A percentile compares a stretch with the other conserved stretches of the same genome.
Evolutionary conservation across 2,888 invertebrate genomes (phyloP).

Genomic region (Amphipyra berbera): DNA sequence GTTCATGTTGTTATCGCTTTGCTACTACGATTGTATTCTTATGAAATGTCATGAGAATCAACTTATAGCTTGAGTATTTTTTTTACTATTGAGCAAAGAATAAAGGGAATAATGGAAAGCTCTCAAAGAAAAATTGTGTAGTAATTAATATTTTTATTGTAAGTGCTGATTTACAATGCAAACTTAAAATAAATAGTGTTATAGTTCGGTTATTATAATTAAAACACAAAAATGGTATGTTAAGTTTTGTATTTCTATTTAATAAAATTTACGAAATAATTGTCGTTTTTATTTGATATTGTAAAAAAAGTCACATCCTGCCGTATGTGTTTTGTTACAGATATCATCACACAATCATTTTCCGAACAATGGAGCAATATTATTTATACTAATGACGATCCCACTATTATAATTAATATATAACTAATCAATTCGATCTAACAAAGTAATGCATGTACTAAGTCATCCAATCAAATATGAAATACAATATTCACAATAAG

Average conservation of each 20-base stretch:
- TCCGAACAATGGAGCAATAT: constrained; percentile 10
- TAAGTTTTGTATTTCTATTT: constrained; percentile 25
- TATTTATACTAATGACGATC: constrained; percentile 11
- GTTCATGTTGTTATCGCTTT: no score
- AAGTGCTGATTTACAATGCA: constrained; percentile 39
- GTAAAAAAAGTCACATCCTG: constrained; percentile 4
- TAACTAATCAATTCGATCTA: constrained; percentile 32
- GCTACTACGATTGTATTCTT: no score
- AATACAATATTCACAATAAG: constrained; percentile 10
- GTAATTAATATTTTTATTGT: constrained; percentile 12
- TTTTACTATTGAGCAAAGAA: not conserved
- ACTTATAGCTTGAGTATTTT: not conserved
- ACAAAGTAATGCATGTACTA: constrained; percentile 27
- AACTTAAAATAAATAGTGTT: constrained; percentile 15
- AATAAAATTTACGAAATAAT: constrained; percentile 24
- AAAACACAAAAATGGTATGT: constrained; percentile 23
- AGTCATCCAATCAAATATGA: constrained; percentile 11
- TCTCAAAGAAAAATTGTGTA: not conserved
- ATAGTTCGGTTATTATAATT: constrained; percentile 29
- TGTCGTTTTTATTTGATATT: constrained; percentile 10
- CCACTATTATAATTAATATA: constrained; percentile 11
- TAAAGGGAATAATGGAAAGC: not conserved
- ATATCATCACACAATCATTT: constrained; percentile 9
- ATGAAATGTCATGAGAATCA: not conserved
- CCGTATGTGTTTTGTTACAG: constrained; percentile 30